Conservation (phyloP, 2,888 invertebrate genomes). For the Sialis fuliginosa region DNA sequence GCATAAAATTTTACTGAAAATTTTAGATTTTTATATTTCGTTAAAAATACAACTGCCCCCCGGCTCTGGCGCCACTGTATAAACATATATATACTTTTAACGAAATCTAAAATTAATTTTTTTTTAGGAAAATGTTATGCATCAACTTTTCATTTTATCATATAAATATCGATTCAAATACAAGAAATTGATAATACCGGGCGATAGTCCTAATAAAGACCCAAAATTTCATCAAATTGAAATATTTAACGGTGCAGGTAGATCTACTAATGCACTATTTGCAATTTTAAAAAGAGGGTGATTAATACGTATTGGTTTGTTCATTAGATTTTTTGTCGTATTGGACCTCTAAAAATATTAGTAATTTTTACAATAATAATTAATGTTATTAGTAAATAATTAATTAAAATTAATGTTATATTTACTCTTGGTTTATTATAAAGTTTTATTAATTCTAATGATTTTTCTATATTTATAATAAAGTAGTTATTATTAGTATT, state of each 20-base stretch:
- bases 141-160: too few relatives aligned
- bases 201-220: constrained; percentile 41
- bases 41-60: too few relatives aligned
- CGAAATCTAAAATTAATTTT: too few relatives aligned
- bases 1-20: too few relatives aligned
- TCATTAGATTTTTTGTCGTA: constrained; percentile 33
- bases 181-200: too few relatives aligned
- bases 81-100: too few relatives aligned
- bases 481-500: constrained; percentile 14
- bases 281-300: constrained; percentile 36
- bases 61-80: too few relatives aligned
- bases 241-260: constrained; percentile 43
- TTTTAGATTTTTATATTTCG: too few relatives aligned
- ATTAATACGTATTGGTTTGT: constrained; percentile 26
- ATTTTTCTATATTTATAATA: constrained; percentile 21
- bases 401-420: constrained; percentile 33
- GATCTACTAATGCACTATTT: constrained; percentile 36
- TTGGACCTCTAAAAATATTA: constrained; percentile 32
- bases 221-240: constrained; percentile 51
- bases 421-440: constrained; percentile 32
- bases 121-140: too few relatives aligned
- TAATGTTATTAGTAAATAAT: constrained; percentile 40
- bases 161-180: too few relatives aligned
- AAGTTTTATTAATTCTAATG: constrained; percentile 31
- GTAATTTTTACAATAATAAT: constrained; percentile 39